Evolutionary conservation across 2,797 vertebrate species (phyloP).

Genomic region (Galaxias olidus): DNA sequence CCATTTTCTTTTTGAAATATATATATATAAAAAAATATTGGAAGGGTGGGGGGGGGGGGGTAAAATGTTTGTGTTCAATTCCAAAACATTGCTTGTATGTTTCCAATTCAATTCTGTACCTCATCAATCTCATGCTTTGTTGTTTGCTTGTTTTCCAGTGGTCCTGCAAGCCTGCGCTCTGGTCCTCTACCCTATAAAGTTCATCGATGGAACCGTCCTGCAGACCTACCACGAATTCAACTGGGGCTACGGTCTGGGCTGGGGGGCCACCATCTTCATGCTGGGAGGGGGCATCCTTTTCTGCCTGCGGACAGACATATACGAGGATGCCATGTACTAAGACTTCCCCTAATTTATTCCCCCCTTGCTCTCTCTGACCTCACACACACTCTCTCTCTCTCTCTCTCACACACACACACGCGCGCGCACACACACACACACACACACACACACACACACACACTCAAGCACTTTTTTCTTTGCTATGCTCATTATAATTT

Average conservation of each 20-base stretch:
- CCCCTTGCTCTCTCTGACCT: not conserved
- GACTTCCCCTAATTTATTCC: not conserved
- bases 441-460: conserved; percentile 12
- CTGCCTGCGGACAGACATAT: conserved; percentile 80
- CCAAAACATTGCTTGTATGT: too few relatives aligned
- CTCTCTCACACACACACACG: not conserved
- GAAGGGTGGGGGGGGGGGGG: too few relatives aligned
- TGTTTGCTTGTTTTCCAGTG: conserved; percentile 55
- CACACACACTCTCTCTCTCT: conserved; percentile 1
- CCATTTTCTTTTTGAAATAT: too few relatives aligned
- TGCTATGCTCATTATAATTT: conserved; percentile 22
- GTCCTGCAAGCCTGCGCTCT: conserved; percentile 83
- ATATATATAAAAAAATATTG: too few relatives aligned
- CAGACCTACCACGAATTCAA: conserved; percentile 84
- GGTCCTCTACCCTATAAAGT: conserved; percentile 84
- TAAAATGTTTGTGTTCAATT: too few relatives aligned
- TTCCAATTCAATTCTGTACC: too few relatives aligned
- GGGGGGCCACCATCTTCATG: conserved; percentile 86
- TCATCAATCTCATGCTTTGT: not conserved
- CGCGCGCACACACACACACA: conserved; percentile 18
- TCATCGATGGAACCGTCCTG: conserved; percentile 78
- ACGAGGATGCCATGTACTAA: conserved; percentile 80
- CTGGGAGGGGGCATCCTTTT: conserved; percentile 82
- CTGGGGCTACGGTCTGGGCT: conserved; percentile 86
- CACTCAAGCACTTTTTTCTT: conserved; percentile 31